Evolutionary conservation across 2,888 invertebrate genomes (phyloP).

Genomic region (Penaeus monodon): DNA sequence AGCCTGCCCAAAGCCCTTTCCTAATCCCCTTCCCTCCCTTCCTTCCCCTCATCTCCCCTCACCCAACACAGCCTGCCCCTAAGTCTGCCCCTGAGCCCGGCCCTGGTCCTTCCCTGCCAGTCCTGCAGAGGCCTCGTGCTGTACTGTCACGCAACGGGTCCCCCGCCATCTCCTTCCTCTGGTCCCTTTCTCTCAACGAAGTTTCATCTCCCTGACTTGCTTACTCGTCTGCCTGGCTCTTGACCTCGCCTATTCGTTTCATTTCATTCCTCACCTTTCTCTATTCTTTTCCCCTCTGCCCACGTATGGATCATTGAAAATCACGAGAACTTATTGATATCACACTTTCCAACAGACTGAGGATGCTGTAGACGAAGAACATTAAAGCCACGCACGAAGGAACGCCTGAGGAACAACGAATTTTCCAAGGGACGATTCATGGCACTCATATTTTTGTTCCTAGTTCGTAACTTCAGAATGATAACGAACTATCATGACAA

Average conservation of each 20-base stretch:
- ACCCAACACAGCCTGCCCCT: not conserved
- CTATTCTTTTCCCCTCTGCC: not conserved
- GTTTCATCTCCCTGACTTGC: not conserved
- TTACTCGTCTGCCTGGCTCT: not conserved
- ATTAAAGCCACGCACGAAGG: no score
- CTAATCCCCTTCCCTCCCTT: no score
- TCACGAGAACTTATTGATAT: no score
- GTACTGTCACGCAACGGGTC: not conserved
- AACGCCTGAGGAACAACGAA: no score
- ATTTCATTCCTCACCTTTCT: not conserved
- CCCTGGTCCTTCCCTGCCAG: not conserved
- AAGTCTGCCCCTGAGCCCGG: not conserved
- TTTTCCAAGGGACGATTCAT: no score
- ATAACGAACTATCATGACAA: no score
- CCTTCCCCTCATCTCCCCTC: conserved; percentile 10
- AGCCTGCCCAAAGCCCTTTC: no score
- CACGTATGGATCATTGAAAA: no score
- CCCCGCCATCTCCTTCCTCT: not conserved
- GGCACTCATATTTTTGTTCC: no score
- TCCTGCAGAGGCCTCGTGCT: not conserved
- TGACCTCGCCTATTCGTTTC: not conserved
- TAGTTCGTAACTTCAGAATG: no score
- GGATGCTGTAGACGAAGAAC: no score
- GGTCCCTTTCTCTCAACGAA: not conserved
- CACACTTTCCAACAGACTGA: no score